Conservation (phyloP, 2,888 invertebrate genomes). For the Brenthis hecate region DNA sequence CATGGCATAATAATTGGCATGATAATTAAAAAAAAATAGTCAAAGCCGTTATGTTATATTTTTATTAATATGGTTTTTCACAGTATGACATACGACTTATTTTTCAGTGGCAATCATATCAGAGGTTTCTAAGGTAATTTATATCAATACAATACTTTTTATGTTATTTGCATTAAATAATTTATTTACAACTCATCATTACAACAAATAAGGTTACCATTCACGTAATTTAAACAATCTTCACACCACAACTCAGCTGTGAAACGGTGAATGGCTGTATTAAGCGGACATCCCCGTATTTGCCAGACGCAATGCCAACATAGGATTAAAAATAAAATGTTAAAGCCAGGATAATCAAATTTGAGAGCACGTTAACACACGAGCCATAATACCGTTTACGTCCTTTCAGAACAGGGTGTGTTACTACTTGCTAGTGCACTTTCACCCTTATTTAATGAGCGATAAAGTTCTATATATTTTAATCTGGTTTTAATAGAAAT, state of each 20-base stretch:
- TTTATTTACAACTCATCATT: neutral
- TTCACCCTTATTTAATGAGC: neutral
- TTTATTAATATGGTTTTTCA: too few species aligned
- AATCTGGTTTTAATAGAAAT: neutral
- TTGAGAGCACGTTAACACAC: conserved; percentile 36
- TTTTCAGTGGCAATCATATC: too few species aligned
- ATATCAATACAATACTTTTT: too few species aligned
- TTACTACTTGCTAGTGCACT: neutral
- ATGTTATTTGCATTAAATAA: neutral
- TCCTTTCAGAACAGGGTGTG: neutral
- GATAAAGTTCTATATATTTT: conserved; percentile 3
- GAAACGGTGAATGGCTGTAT: conserved; percentile 14
- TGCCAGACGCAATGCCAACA: conserved; percentile 21
- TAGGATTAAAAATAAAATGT: conserved; percentile 24
- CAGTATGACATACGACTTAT: too few species aligned
- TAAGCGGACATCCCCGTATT: conserved; percentile 18
- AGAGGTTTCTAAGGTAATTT: too few species aligned
- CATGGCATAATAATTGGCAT: too few species aligned
- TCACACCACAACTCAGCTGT: conserved; percentile 8
- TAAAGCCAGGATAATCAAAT: conserved; percentile 37
- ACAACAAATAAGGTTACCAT: neutral
- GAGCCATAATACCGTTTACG: conserved; percentile 13
- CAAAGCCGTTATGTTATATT: too few species aligned
- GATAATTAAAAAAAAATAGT: too few species aligned
- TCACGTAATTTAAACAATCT: conserved; percentile 4